phyloP scores from a whole-genome alignment of 2,113 vertebrate species.

The Marcusenius ussheri region DNA sequence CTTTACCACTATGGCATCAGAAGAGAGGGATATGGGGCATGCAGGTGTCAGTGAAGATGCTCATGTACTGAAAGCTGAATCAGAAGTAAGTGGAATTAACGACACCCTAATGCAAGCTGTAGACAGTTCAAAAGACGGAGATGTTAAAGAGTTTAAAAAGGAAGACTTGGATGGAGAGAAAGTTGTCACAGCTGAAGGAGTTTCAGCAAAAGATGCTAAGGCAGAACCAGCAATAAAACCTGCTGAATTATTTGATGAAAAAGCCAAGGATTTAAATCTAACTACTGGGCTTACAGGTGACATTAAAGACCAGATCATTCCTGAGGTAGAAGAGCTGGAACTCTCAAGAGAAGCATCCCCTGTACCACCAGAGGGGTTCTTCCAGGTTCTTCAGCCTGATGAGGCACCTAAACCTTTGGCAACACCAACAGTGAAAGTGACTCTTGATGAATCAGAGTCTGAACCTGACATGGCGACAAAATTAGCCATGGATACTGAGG shows the following conservation, averaged over 20 bases:
- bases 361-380: background rate
- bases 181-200: background rate
- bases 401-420: conserved; percentile 45
- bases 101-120: background rate
- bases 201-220: background rate
- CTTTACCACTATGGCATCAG: conserved; percentile 57
- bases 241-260: conserved; percentile 1
- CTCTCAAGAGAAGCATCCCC: conserved; percentile 20
- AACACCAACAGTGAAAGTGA: conserved; percentile 61
- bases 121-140: conserved; percentile 10
- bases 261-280: conserved; percentile 6
- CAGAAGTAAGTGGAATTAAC: conserved; percentile 23
- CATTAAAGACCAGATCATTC: conserved; percentile 34
- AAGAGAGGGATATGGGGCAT: conserved; percentile 42
- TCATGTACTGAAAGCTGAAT: conserved; percentile 16
- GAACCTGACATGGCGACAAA: conserved; percentile 46
- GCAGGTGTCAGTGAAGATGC: conserved; percentile 15
- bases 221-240: background rate
- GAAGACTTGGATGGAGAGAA: conserved; percentile 7
- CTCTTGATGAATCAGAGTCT: conserved; percentile 53
- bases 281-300: conserved; percentile 5
- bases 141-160: background rate
- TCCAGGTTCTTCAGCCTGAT: background rate
- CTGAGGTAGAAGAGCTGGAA: conserved; percentile 54
- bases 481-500: conserved; percentile 40